Percentiles rank a stretch among this genome's conserved stretches.
phyloP scores from a whole-genome alignment of 35 echinoderm and acorn worm genomes.

The Heliocidaris tuberculata region DNA sequence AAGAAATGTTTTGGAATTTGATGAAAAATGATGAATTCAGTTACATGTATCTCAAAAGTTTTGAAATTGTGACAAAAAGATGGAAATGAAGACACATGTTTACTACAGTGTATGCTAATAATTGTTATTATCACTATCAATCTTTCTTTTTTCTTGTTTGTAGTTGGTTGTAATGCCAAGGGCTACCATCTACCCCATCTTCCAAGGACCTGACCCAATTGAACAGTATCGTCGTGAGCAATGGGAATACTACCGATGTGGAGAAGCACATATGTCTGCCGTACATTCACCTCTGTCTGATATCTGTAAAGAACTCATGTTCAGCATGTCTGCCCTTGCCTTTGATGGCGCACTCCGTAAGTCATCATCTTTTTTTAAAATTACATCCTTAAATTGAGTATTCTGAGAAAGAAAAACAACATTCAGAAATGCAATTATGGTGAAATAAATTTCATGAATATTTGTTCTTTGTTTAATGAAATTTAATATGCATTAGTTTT shows the following conservation, averaged over 20 bases:
- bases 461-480: too few relatives aligned
- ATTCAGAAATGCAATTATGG: not conserved
- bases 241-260: constrained; percentile 87
- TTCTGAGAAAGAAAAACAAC: not conserved
- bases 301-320: constrained; percentile 84
- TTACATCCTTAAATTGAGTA: not conserved
- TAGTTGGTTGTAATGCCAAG: constrained; percentile 77
- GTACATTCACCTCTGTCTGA: constrained; percentile 50
- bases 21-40: too few relatives aligned
- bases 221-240: constrained; percentile 72
- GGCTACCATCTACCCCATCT: constrained; percentile 58
- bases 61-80: too few relatives aligned
- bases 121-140: not conserved
- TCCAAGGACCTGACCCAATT: constrained; percentile 63
- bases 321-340: constrained; percentile 84
- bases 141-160: not conserved
- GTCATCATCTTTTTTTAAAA: not conserved
- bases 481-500: too few relatives aligned
- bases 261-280: constrained; percentile 70
- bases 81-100: too few relatives aligned
- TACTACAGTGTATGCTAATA: too few relatives aligned
- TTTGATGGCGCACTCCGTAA: constrained; percentile 92
- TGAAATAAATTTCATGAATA: not conserved
- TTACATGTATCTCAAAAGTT: too few relatives aligned
- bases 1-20: too few relatives aligned